Base-by-base conservation (phyloP, 2,113 vertebrate species). In the Camelus bactrianus region DNA sequence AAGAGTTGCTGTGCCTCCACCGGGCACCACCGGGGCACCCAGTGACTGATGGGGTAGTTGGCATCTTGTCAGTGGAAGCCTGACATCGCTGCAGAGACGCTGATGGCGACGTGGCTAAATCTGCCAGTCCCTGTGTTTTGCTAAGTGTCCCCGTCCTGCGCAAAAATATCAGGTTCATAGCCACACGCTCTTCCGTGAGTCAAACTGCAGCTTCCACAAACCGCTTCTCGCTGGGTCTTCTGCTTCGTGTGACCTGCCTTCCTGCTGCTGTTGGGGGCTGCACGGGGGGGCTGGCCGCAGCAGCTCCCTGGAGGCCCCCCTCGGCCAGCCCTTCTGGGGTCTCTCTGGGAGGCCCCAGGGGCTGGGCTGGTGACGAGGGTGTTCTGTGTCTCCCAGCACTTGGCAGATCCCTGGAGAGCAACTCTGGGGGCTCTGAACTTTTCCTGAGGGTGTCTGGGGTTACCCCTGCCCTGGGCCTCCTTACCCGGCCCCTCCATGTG, bases 11-110 rank as follows among this genome's bases (percentile, higher is more conserved):
- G 19, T 70, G 54, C 96, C 96, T 92, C 91, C 85, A 77, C 38
- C 38, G 38, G 38, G 94, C 75, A 60, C 16, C 26, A 38, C 56
- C 94, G 83, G 97, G 81, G 92, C 96, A 95, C 95, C 92, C 86
- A 85, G 2, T 91, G 81, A 65, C 60, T 35, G 90, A 90, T 81
- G 93, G 96, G 95, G 91, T 75, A 48, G 67, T 89, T 93, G 84
- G 95, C 89, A 72, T 85, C 95, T 98, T 97, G 56, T 97, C 79
- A 91, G 97, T 72, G 91, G 83, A 84, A 98, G 98, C 88, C 79
- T 77, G 95, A 82, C 87, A 89, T 97, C 67, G 48, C 97, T 97
- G 95, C 98, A 93, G 94, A 96, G 95, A 96, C 84, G 75, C 62
- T 0, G 2, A 67, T 92, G 97, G 97, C 69, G 87, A 96, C 85